Percentiles rank a stretch among this genome's conserved stretches.
These are phyloP conservation scores for Teleopsis dalmanni DNA, from an alignment of 1,140 invertebrate species.

Conservation along the genomic window DNA sequence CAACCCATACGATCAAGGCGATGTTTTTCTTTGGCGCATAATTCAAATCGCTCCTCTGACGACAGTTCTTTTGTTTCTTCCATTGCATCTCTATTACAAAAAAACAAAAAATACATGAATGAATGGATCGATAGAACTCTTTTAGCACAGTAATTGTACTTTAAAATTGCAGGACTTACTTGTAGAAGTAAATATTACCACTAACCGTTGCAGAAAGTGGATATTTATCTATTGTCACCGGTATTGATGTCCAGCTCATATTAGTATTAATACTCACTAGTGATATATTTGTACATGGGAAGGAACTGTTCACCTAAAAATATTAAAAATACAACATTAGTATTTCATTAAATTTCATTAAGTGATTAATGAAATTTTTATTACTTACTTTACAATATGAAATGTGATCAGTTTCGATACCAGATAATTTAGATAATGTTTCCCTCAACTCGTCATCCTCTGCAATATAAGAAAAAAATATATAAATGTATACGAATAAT, in stretches of 20 bases:
- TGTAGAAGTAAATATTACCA: constrained; percentile 40
- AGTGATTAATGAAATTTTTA: background rate
- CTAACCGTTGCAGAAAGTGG: constrained; percentile 23
- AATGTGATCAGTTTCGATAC: constrained; percentile 55
- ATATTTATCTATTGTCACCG: constrained; percentile 28
- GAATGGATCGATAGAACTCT: background rate
- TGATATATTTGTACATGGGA: constrained; percentile 40
- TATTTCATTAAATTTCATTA: too few relatives aligned
- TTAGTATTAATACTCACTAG: constrained; percentile 31
- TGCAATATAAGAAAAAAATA: constrained; percentile 18
- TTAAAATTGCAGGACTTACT: constrained; percentile 17
- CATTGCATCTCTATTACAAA: constrained; percentile 53
- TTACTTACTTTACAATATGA: constrained; percentile 53
- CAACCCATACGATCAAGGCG: constrained; percentile 42
- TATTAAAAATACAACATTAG: background rate
- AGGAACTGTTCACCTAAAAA: constrained; percentile 32
- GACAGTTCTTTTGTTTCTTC: constrained; percentile 54
- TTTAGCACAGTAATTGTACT: background rate
- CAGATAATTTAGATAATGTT: constrained; percentile 53
- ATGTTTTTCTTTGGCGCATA: constrained; percentile 53
- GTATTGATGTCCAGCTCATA: constrained; percentile 27
- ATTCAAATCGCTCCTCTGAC: constrained; percentile 55
- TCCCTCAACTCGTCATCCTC: constrained; percentile 42
- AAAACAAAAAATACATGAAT: background rate
- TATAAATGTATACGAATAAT: background rate